Conservation (phyloP, 1,140 invertebrate genomes). For the Phthorimaea operculella region DNA sequence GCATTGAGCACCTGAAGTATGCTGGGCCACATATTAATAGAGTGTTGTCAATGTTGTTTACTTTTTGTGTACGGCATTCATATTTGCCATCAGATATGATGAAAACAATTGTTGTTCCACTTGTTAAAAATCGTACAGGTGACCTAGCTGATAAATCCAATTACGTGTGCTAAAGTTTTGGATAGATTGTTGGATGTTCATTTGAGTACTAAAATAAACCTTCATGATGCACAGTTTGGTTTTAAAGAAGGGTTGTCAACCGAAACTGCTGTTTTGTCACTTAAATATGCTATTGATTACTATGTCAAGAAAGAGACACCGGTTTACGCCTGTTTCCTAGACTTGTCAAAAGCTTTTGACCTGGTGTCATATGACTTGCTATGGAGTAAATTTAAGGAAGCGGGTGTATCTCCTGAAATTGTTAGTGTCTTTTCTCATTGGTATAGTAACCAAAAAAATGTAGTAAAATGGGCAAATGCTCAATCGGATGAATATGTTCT, state of each 20-base stretch:
- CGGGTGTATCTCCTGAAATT: not conserved
- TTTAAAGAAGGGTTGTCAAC: not conserved
- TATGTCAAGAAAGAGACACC: not conserved
- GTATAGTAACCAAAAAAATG: not conserved
- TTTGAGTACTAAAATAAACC: not conserved
- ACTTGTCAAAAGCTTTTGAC: not conserved
- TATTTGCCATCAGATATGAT: constrained; percentile 10
- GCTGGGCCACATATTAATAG: constrained; percentile 5
- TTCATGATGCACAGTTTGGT: not conserved
- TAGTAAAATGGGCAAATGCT: not conserved
- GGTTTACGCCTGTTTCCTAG: not conserved
- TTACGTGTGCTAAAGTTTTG: not conserved
- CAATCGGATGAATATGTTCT: not conserved
- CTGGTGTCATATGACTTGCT: not conserved
- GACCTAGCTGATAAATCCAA: constrained; percentile 5
- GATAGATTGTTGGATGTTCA: not conserved
- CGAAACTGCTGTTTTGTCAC: not conserved
- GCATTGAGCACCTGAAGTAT: constrained; percentile 9
- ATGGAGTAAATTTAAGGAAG: not conserved
- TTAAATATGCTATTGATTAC: not conserved
- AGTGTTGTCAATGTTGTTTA: constrained; percentile 8
- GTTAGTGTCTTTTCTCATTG: not conserved
- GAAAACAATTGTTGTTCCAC: constrained; percentile 5
- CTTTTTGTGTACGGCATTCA: constrained; percentile 6
- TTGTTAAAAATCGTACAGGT: constrained; percentile 12